Evolutionary conservation across 2,113 vertebrate genomes (phyloP).

Genomic region (Argyrosomus japonicus): DNA sequence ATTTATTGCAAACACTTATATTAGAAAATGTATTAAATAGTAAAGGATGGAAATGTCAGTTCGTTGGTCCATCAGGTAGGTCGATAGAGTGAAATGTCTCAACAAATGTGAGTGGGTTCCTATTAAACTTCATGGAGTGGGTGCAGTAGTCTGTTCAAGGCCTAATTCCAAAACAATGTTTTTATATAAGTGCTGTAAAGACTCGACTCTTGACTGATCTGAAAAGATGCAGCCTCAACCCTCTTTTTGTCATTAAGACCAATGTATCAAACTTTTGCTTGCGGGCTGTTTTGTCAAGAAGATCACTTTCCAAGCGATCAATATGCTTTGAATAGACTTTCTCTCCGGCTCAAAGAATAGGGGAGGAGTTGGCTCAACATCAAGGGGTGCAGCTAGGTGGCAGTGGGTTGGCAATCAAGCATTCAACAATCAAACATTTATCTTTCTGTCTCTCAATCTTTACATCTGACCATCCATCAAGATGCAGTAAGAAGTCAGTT

Average conservation of each 20-base stretch:
- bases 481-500: no score
- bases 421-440: neutral
- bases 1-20: neutral
- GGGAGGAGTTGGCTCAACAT: neutral
- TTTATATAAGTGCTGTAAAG: neutral
- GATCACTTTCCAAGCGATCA: conserved; percentile 22
- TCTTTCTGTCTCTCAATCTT: neutral
- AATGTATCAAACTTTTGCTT: conserved; percentile 1
- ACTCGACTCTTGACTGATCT: no score
- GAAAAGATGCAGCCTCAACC: neutral
- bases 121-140: neutral
- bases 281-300: neutral
- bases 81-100: neutral
- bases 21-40: neutral
- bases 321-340: conserved; percentile 2
- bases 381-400: neutral
- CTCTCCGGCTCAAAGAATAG: neutral
- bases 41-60: conserved; percentile 7
- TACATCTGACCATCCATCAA: neutral
- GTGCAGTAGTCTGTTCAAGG: neutral
- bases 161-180: neutral
- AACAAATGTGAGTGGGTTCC: neutral
- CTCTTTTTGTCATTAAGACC: neutral
- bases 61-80: neutral
- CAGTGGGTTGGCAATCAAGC: neutral